Evolutionary conservation across 2,113 vertebrate species (phyloP), one percentile per base, ranked within the genome.

Genomic region (Calyptomena viridis): DNA sequence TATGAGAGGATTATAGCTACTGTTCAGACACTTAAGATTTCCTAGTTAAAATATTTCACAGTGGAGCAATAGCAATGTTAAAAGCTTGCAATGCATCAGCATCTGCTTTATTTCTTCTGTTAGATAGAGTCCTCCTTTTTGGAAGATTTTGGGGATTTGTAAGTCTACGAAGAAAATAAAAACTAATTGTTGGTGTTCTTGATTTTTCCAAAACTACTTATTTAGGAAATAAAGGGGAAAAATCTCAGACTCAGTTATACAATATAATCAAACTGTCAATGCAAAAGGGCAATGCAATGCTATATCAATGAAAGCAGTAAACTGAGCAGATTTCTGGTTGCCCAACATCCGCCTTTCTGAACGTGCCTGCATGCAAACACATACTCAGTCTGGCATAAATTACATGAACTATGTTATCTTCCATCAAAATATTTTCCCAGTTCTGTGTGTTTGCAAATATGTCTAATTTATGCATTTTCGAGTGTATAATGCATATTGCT

Each of bases 1-100:
- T 89, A 23, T 49, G 73, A 92, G 83, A 94, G 77, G 88, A 84
- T 91, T 91, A 87, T 71, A 78, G 80, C 87, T 71, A 23, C 58
- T 47, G 58, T 55, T 97, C 80, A 86, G 67, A 92, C 69, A 83
- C 37, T 90, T 86, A 90, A 8, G 28, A 52, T 84, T 73, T 76
- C 30, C 55, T 62, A 5, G 49, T n/a, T 76, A 52, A 92, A 95
- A 80, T 69, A 82, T 35, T 83, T 77, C 78, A 68, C 59, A 72
- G 7, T 49, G 69, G 85, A 89, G 58, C 63, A 93, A 33, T 7
- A 85, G 33, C 42, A 87, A 55, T 46, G 44, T 67, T 52, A 79
- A 47, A 28, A 79, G 30, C 47, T 77, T 92, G 53, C 50, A 59
- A 12, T 31, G 35, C 49, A 44, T 46, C 37, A 55, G 30, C 42